Base-by-base conservation (phyloP, 2,113 vertebrate genomes). In the Syngnathus typhle region DNA sequence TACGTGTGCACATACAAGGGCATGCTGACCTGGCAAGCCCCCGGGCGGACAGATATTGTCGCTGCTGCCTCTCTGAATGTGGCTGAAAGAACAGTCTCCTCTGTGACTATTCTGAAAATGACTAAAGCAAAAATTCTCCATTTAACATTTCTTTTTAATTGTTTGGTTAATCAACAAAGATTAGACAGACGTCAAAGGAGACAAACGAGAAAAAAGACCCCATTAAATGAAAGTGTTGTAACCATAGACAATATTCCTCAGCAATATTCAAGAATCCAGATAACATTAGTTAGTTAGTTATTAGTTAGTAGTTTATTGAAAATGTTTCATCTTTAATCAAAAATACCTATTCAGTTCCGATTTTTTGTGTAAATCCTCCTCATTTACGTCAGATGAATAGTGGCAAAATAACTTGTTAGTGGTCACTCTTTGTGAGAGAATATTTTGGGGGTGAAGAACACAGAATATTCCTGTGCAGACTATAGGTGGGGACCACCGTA, bases 221-320 rank as follows among this genome's bases (percentile, higher is more conserved):
- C 16, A 18, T 39, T 61, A 65, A 64, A 44, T 62, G 18, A 16
- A 5, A 43, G 38, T 66, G 3, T 32, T 13, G 36, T 13, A 60
- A 65, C 70, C 23, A 63, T 4, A 2, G 18, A 65, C 39, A 58
- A 15, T 69, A 52, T 49, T 78, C 61, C 65, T 51, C 37, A 19
- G n/a, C 37, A 32, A 65, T 47, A 47, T 47, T 47, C 72, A 74
- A 44, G 65, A 80, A 72, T 77, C 18, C 46, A 47, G 46, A 3
- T 18, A 15, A 47, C 6, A 18, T 46, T 46, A 15, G 13, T 47
- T 47, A 32, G 27, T 32, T 32, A 32, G 27, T 32, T 32, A 32
- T 32, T 32, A 32, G 27, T 32, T 32, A 32, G 27, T 32, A 32
- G 27, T 32, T 32, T 3, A 32, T 32, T 32, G 2, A 32, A 32